Evolutionary conservation across 2,113 vertebrate species (phyloP), one percentile per base, ranked within the genome.

Genomic region (Aspiorhynchus laticeps): DNA sequence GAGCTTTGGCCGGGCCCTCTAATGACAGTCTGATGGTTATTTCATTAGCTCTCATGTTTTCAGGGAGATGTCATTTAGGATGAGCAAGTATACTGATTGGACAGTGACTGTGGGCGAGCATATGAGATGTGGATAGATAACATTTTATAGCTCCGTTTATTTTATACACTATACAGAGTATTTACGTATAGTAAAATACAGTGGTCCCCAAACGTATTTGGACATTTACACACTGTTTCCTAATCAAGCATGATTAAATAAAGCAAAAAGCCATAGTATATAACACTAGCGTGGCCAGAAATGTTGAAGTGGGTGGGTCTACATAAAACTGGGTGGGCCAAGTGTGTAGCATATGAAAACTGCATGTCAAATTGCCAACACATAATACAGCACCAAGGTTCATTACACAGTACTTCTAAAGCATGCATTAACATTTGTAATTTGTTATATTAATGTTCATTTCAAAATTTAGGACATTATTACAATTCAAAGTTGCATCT

Each of bases 41-140:
- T 95, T 93, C 92, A 95, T 95, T 95, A 95, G 93, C 91, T 92
- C 87, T 94, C 93, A 95, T 95, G 95, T 92, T 94, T 93, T 94
- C 91, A 67, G 91, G 93, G 94, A 95, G 91, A 86, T 94, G 94
- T 94, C 93, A 95, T 94, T 95, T 93, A 90, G 86, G 92, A 93
- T 90, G 86, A 93, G 89, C 92, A 91, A 87, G 86, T 83, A 90
- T 91, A 93, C 91, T 93, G 94, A 95, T 93, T 93, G 93, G 92
- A 91, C 80, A 89, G 87, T 85, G 69, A 73, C 85, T 82, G 82
- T 91, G 89, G 88, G 92, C 90, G 91, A 89, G 87, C 87, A 89
- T 61, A 85, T 87, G 43, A 89, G 91, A 91, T 94, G 93, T 91
- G 89, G 90, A 73, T 78, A 87, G 71, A 85, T 79, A 56, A 86